These are phyloP conservation scores for Acleris laterana DNA, from an alignment of 2,888 invertebrate species.

Conservation along the genomic window DNA sequence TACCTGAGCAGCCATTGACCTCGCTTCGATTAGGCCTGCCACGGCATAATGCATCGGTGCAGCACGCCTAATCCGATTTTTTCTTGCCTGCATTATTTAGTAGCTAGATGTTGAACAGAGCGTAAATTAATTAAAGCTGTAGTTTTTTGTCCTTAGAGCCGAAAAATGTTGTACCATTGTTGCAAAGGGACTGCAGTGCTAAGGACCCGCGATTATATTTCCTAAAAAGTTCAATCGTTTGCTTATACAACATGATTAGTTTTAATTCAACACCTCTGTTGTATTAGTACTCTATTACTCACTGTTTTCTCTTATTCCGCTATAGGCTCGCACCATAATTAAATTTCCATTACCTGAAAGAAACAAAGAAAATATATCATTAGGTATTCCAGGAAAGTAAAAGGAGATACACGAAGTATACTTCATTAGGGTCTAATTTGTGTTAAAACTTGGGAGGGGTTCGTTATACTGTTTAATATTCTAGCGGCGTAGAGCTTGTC, in stretches of 20 bases:
- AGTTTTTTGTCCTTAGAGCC: conserved; percentile 14
- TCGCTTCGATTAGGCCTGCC: conserved; percentile 68
- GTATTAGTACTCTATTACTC: conserved; percentile 10
- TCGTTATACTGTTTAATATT: conserved; percentile 62
- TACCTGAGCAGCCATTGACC: conserved; percentile 82
- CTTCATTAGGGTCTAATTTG: conserved; percentile 36
- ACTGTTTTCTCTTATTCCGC: conserved; percentile 1
- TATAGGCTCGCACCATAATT: conserved; percentile 11
- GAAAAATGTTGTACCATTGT: conserved; percentile 12
- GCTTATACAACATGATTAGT: no score
- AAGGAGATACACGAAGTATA: conserved; percentile 33
- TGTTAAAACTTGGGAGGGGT: conserved; percentile 52
- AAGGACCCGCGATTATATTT: background rate
- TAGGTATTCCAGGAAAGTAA: conserved; percentile 34
- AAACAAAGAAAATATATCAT: conserved; percentile 38
- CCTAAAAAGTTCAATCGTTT: background rate
- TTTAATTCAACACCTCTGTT: background rate
- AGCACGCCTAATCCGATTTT: conserved; percentile 55
- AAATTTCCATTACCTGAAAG: conserved; percentile 42
- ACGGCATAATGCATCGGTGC: conserved; percentile 59
- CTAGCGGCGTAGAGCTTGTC: conserved; percentile 50
- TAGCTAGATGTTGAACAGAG: conserved; percentile 39
- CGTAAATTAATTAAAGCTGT: conserved; percentile 49
- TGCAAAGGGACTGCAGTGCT: no score
- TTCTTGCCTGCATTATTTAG: conserved; percentile 42